Evolutionary conservation across 2,888 invertebrate species (phyloP), one percentile per base, ranked within the genome.

Genomic region (Zhengitettix transpicula): DNA sequence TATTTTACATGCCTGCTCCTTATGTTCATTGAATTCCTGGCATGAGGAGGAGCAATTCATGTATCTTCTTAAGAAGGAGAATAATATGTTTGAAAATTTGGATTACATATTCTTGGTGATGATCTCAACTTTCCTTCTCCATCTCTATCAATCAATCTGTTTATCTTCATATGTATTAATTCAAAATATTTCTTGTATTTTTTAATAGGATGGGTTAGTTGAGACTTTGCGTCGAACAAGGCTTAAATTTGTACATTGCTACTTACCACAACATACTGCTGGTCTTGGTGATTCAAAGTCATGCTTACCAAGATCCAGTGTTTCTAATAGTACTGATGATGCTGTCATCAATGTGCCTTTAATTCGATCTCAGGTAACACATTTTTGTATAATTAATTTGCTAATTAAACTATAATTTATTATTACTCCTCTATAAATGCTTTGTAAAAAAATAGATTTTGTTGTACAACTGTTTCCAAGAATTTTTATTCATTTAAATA

Each of bases 201-300:
- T 42, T 14, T 75, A 75, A 10, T 71, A 87, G 86, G 97, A 97
- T 73, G 92, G 93, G 44, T 79, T 97, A 9, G 83, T 96, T 61
- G 96, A 96, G 72, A 91, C 91, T 1, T 70, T 97, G 61, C 80
- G 93, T 9, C 82, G 95, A 62, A 92, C 93, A 42, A 85, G 87
- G 71, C 75, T 91, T 56, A 87, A 91, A 72, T 97, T 96, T 73
- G 85, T 96, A 40, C 88, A 89, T 69, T 91, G 90, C 71, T 75
- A 89, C 65, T 74, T 95, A 73, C 84, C 96, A 67, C 82, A 85
- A 76, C 82, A 87, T 74, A 80, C 84, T 75, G 81, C 86, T 63
- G 84, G 90, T 0, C 70, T 79, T 53, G 80, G 80, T 67, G 83
- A 83, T 52, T 74, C 75, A 52, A 77, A 74, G 65, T 73, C 75